These are phyloP conservation scores for Oxycera nigricornis DNA, from an alignment of 2,888 invertebrate genomes.

Conservation along the genomic window DNA sequence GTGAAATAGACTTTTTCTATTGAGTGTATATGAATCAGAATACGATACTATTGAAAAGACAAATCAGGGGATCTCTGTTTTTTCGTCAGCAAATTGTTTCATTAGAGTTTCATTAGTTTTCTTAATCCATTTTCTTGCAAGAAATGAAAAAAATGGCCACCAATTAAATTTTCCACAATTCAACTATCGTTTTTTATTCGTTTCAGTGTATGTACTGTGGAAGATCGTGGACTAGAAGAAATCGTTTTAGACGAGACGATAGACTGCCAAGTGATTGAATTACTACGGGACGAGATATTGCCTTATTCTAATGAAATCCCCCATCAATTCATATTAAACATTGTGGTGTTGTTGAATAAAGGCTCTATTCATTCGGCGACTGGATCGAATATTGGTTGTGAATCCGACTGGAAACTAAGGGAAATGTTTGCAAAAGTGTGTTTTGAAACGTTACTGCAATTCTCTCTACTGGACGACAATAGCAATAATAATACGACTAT, in stretches of 20 bases:
- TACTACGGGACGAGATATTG: slow-evolving; percentile 80
- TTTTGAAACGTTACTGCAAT: slow-evolving; percentile 94
- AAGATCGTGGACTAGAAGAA: slow-evolving; percentile 68
- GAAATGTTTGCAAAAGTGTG: slow-evolving; percentile 97
- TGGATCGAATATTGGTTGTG: slow-evolving; percentile 70
- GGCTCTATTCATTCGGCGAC: slow-evolving; percentile 84
- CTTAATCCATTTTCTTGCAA: too few species aligned
- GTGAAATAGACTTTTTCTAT: too few species aligned
- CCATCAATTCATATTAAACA: slow-evolving; percentile 80
- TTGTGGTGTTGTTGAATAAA: slow-evolving; percentile 83
- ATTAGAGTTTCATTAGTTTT: too few species aligned
- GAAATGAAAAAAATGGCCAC: too few species aligned
- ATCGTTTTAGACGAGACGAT: slow-evolving; percentile 76
- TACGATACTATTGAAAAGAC: too few species aligned
- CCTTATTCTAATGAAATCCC: slow-evolving; percentile 81
- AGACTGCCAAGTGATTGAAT: slow-evolving; percentile 81
- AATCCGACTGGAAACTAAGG: slow-evolving; percentile 80
- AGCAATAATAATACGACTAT: slow-evolving; percentile 61
- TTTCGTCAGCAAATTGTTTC: too few species aligned
- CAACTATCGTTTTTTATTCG: background rate
- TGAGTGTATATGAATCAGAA: too few species aligned
- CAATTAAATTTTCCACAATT: too few species aligned
- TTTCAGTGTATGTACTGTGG: slow-evolving; percentile 64
- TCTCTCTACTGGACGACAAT: slow-evolving; percentile 82
- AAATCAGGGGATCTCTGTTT: too few species aligned